Base-by-base conservation (phyloP, 2,888 invertebrate genomes). In the Synanthedon andrenaeformis region DNA sequence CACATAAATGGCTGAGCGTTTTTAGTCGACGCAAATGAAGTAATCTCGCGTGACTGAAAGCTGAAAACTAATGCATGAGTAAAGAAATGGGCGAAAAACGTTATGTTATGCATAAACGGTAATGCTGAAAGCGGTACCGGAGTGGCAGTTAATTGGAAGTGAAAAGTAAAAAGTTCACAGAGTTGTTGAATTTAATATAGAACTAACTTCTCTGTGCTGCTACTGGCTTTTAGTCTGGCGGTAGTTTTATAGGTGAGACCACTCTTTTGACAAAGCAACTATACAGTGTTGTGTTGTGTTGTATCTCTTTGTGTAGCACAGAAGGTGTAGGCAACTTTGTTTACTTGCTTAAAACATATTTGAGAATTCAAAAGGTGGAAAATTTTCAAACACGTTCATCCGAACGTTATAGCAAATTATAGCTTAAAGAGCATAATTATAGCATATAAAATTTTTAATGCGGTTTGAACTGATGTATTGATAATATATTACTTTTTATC, bases 31-130 rank as follows among this genome's bases (percentile, higher is more conserved):
- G 63, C 62, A 64, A 74, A 75, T 77, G 65, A 74, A 75, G 75
- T 71, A 64, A 76, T 76, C 74, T 76, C 65, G 68, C 74, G 71
- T 75, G 75, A 65, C 64, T 62, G 55, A 64, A 63, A 68, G 52
- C 49, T 53, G 56, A 56, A 59, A 59, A 55, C 58, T 54, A 58
- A 57, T 57, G 55, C 53, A 57, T 45, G 51, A 51, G 51, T 49
- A 49, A 51, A 28, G 19, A 51, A 28, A 51, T 28, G n/a, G 35
- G 51, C 17, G 49, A 49, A 49, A 49, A 49, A 49, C 49, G 49
- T 49, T 10, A 42, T 42, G 49, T 19, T 49, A 19, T 49, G 49
- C 49, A 49, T 17, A 49, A 49, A 49, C 49, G 11, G 49, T 49
- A 49, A 49, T 42, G 42, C 42, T 42, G 42, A 42, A 42, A 42